Percentiles rank a stretch among this genome's conserved stretches.
phyloP scores from a whole-genome alignment of 1,140 invertebrate species.

The Grapholita molesta region DNA sequence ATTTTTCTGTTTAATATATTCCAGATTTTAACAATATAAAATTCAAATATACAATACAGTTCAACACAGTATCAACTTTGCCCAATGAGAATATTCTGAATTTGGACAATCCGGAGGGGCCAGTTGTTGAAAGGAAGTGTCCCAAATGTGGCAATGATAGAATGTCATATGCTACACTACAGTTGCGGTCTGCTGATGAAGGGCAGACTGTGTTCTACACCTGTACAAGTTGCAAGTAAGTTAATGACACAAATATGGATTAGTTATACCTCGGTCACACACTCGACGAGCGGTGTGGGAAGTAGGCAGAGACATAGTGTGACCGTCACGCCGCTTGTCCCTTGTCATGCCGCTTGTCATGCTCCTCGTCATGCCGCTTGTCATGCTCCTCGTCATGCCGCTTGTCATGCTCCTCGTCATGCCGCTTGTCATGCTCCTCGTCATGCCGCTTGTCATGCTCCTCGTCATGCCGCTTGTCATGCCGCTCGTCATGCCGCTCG shows the following conservation, averaged over 20 bases:
- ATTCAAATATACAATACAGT: conserved; percentile 83
- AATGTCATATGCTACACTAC: conserved; percentile 97
- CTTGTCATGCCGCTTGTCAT: no score
- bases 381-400: no score
- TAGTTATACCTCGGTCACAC: conserved; percentile 18
- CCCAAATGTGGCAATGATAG: conserved; percentile 92
- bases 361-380: no score
- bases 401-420: no score
- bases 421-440: no score
- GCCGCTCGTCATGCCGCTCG: no score
- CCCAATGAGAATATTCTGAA: conserved; percentile 54
- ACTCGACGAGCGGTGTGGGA: no score
- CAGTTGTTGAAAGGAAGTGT: conserved; percentile 92
- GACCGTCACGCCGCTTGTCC: no score
- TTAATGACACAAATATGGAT: no score
- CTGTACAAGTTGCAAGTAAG: conserved; percentile 95
- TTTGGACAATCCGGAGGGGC: conserved; percentile 82
- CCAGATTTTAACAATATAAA: conserved; percentile 82
- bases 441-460: no score
- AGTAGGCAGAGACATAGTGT: no score
- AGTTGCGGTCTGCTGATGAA: conserved; percentile 98
- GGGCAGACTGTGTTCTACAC: conserved; percentile 99
- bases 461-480: no score
- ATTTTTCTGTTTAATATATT: conserved; percentile 41
- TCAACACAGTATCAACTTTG: conserved; percentile 79